A percentile compares a stretch with the other conserved stretches of the same genome.
Conservation (phyloP, 1,140 invertebrate species). For the Drosophila bifasciata region DNA sequence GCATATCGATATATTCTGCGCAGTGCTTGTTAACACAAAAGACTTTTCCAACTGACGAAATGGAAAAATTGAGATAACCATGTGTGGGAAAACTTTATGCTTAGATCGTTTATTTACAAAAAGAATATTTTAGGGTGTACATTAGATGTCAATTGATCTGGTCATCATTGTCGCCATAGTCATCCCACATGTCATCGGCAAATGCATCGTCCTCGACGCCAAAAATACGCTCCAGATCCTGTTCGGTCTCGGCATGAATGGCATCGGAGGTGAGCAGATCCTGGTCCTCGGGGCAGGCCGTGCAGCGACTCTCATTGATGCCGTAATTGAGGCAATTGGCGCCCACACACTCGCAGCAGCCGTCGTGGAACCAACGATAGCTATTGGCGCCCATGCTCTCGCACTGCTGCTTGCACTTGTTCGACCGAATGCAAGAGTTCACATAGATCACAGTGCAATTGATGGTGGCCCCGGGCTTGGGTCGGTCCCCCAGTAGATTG, state of each 20-base stretch:
- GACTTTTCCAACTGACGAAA: no score
- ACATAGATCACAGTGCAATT: slow-evolving; percentile 97
- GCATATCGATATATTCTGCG: no score
- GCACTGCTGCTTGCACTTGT: slow-evolving; percentile 87
- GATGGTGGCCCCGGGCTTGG: slow-evolving; percentile 85
- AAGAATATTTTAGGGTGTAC: no score
- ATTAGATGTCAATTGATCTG: no score
- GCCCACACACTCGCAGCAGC: slow-evolving; percentile 97
- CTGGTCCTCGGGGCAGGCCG: slow-evolving; percentile 73
- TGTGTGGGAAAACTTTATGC: no score
- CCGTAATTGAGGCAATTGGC: slow-evolving; percentile 95
- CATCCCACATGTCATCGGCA: slow-evolving; percentile 59
- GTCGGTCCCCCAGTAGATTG: slow-evolving; percentile 16
- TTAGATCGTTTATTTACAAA: no score
- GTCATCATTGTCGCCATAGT: slow-evolving; percentile 67
- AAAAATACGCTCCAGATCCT: slow-evolving; percentile 55
- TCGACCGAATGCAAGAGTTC: slow-evolving; percentile 94
- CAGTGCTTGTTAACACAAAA: no score
- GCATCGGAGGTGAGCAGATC: slow-evolving; percentile 40
- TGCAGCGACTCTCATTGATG: slow-evolving; percentile 89
- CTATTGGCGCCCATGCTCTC: slow-evolving; percentile 83
- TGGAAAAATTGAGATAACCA: no score
- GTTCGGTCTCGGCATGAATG: slow-evolving; percentile 39
- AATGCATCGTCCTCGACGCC: slow-evolving; percentile 54
- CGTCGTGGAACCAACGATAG: slow-evolving; percentile 95